Evolutionary conservation across 2,113 vertebrate species (phyloP).

Genomic region (Coracopsis vasa): DNA sequence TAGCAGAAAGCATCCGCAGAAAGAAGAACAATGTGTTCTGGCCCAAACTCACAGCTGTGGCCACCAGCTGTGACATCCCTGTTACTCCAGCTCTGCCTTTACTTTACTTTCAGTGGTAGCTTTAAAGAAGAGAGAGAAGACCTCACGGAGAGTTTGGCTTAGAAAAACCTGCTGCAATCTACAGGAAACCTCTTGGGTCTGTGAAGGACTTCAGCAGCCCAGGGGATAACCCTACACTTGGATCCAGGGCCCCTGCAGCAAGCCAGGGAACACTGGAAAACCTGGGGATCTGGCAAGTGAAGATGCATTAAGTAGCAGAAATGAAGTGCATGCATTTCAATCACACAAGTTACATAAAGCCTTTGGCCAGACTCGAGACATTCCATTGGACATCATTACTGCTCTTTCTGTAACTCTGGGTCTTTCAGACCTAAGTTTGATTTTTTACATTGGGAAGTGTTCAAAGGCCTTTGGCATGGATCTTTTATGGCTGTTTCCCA

Average conservation of each 20-base stretch:
- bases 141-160: background rate
- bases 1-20: conserved; percentile 30
- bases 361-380: background rate
- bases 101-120: background rate
- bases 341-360: background rate
- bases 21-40: conserved; percentile 24
- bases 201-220: background rate
- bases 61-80: conserved; percentile 32
- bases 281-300: background rate
- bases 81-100: background rate
- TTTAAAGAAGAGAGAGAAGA: background rate
- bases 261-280: background rate
- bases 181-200: background rate
- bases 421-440: background rate
- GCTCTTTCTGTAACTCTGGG: background rate
- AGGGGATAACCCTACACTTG: background rate
- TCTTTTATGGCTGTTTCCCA: background rate
- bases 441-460: background rate
- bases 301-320: background rate
- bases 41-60: conserved; percentile 23
- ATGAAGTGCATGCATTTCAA: background rate
- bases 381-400: background rate
- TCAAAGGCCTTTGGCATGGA: background rate
- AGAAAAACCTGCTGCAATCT: background rate
- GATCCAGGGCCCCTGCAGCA: background rate